phyloP scores from a whole-genome alignment of 2,797 vertebrate species.

The Echeneis naucrates region DNA sequence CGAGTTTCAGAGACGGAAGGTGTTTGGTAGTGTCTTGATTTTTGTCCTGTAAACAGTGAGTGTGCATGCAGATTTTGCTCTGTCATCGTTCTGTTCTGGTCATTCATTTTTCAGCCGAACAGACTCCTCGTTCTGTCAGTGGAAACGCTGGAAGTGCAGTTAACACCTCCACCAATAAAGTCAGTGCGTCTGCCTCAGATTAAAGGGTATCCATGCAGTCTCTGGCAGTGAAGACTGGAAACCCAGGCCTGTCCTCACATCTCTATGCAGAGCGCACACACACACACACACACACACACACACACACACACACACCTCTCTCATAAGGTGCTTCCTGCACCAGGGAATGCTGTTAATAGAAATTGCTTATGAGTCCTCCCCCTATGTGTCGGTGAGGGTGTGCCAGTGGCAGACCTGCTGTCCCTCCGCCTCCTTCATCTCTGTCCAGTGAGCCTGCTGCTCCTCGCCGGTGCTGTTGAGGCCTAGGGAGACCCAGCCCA shows the following conservation, averaged over 20 bases:
- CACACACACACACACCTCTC: slow-evolving; percentile 32
- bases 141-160: slow-evolving; percentile 31
- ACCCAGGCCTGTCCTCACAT: slow-evolving; percentile 48
- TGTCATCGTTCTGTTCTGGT: slow-evolving; percentile 1
- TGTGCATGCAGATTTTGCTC: slow-evolving; percentile 62
- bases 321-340: slow-evolving; percentile 32
- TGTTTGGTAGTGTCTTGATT: slow-evolving; percentile 35
- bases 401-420: slow-evolving; percentile 98
- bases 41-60: slow-evolving; percentile 75
- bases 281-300: slow-evolving; percentile 30
- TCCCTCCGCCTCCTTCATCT: slow-evolving; percentile 96
- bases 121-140: background rate
- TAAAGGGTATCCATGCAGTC: slow-evolving; percentile 61
- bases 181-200: slow-evolving; percentile 36
- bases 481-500: slow-evolving; percentile 96
- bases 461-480: slow-evolving; percentile 96
- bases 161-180: slow-evolving; percentile 13
- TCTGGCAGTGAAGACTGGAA: slow-evolving; percentile 60
- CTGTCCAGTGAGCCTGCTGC: slow-evolving; percentile 94
- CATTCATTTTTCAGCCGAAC: slow-evolving; percentile 15
- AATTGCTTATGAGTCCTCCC: background rate
- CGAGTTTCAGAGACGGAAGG: slow-evolving; percentile 51
- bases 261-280: slow-evolving; percentile 45
- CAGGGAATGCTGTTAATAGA: slow-evolving; percentile 10
- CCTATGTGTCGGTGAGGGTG: slow-evolving; percentile 90